A percentile compares a stretch with the other conserved stretches of the same genome.
Evolutionary conservation across 2,888 invertebrate genomes (phyloP).

Genomic region (Drosophila flavopinicola): DNA sequence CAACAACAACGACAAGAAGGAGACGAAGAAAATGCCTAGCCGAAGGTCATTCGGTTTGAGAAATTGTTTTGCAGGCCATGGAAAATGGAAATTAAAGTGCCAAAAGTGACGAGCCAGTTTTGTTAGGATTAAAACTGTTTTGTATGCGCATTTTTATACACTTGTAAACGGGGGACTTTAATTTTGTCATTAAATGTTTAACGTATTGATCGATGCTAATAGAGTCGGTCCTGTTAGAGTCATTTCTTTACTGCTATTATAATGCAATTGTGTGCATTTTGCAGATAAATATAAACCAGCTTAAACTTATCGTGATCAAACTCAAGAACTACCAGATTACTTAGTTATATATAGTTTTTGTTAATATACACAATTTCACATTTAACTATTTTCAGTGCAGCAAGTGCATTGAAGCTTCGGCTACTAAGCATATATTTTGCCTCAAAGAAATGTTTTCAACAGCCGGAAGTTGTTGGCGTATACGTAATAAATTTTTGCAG

Average conservation of each 20-base stretch:
- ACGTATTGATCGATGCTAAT: not conserved
- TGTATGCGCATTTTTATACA: slow-evolving; percentile 31
- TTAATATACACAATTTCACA: too few relatives aligned
- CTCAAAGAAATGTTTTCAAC: slow-evolving; percentile 12
- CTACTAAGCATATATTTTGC: not conserved
- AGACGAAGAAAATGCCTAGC: not conserved
- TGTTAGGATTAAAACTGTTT: slow-evolving; percentile 41
- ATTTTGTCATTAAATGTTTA: slow-evolving; percentile 1
- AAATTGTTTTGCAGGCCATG: slow-evolving; percentile 67
- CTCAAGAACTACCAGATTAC: too few relatives aligned
- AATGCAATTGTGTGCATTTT: too few relatives aligned
- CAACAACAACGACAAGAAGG: too few relatives aligned
- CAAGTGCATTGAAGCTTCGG: not conserved
- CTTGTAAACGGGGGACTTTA: not conserved
- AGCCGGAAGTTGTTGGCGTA: slow-evolving; percentile 73
- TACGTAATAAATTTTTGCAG: slow-evolving; percentile 69
- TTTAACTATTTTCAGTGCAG: not conserved
- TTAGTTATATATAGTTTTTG: too few relatives aligned
- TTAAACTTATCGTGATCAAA: too few relatives aligned
- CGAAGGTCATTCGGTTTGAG: slow-evolving; percentile 39
- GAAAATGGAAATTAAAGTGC: slow-evolving; percentile 76
- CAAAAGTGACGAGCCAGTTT: slow-evolving; percentile 59
- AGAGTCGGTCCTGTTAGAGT: too few relatives aligned
- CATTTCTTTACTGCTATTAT: too few relatives aligned
- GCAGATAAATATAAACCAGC: too few relatives aligned